Evolutionary conservation across 1,140 invertebrate species (phyloP).

Genomic region (Vanessa tameamea): DNA sequence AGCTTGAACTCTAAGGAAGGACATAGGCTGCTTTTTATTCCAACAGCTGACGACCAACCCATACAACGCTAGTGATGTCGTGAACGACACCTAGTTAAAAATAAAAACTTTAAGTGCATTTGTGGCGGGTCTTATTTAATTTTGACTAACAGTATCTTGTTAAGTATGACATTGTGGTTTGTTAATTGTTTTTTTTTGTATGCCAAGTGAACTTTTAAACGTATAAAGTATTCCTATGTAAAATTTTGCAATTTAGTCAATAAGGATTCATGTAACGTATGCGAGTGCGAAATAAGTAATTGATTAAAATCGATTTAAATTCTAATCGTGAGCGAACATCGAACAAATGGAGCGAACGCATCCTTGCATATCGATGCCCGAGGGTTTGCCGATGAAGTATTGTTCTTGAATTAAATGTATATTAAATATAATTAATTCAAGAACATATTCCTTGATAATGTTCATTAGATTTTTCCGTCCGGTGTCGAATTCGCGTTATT

Average conservation of each 20-base stretch:
- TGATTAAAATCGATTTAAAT: constrained; percentile 34
- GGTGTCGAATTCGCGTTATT: constrained; percentile 55
- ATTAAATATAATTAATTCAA: constrained; percentile 15
- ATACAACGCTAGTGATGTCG: no score
- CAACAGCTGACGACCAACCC: no score
- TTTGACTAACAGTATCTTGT: no score
- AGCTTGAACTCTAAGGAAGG: no score
- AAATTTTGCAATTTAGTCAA: neutral
- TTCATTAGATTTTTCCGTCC: constrained; percentile 46
- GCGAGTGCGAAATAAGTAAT: constrained; percentile 25
- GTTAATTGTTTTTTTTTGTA: no score
- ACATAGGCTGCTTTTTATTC: no score
- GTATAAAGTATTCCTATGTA: neutral
- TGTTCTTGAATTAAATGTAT: constrained; percentile 50
- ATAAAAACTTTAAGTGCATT: no score
- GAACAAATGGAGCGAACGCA: constrained; percentile 42
- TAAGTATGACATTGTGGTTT: no score
- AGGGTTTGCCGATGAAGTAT: constrained; percentile 52
- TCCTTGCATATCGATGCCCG: constrained; percentile 41
- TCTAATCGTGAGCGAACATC: constrained; percentile 24
- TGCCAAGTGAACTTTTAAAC: no score
- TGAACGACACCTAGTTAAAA: no score
- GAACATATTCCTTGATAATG: constrained; percentile 17
- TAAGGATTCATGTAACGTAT: neutral
- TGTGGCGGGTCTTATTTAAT: no score